A percentile compares a stretch with the other conserved stretches of the same genome.
These are phyloP conservation scores for Amazona guildingii DNA, from an alignment of 2,113 vertebrate species.

Conservation along the genomic window DNA sequence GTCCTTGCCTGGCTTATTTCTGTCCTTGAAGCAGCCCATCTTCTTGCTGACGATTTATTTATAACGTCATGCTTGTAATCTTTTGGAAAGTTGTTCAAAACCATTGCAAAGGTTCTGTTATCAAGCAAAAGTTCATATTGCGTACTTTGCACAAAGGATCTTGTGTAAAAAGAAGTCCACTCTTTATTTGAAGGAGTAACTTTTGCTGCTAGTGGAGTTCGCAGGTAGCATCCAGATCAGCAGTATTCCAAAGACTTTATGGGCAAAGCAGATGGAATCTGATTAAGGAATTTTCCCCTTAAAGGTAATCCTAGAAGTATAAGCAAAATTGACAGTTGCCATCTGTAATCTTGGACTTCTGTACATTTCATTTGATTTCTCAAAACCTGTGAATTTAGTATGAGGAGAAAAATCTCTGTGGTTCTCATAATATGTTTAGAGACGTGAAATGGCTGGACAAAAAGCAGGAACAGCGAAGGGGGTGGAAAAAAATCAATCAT, in stretches of 20 bases:
- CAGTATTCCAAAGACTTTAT: neutral
- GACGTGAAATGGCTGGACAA: neutral
- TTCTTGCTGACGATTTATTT: neutral
- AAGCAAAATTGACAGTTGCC: conserved; percentile 1
- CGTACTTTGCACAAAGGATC: neutral
- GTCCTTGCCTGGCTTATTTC: neutral
- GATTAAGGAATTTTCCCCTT: neutral
- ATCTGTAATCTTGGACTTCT: neutral
- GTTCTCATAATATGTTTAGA: neutral
- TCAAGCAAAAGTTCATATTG: neutral
- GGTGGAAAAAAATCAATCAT: neutral
- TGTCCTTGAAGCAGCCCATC: neutral
- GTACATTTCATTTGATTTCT: neutral
- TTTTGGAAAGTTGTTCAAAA: neutral
- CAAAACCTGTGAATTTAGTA: neutral
- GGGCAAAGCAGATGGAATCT: neutral
- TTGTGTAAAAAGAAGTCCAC: neutral
- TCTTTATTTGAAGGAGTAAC: neutral
- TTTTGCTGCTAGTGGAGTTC: neutral
- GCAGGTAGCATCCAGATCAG: neutral
- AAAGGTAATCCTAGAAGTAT: neutral
- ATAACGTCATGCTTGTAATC: neutral
- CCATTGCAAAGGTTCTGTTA: neutral
- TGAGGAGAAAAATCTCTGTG: neutral
- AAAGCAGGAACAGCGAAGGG: neutral